phyloP scores from a whole-genome alignment of 2,888 invertebrate genomes.

The Leucoptera coffeella region DNA sequence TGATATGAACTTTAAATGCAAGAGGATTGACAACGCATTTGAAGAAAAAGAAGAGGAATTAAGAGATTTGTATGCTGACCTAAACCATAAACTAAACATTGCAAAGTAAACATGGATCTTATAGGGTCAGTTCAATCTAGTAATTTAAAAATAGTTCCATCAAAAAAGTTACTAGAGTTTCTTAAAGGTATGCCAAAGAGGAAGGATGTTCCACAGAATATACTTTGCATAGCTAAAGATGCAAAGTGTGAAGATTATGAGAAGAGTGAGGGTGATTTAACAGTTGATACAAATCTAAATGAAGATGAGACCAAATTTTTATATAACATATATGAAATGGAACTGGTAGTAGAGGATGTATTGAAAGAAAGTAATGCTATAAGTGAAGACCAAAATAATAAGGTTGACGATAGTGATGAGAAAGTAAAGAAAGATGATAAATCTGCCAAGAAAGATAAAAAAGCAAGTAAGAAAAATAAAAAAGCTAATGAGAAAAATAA shows the following conservation, averaged over 20 bases:
- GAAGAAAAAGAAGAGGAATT: constrained; percentile 74
- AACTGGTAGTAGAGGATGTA: constrained; percentile 7
- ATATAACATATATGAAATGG: constrained; percentile 6
- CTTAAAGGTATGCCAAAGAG: constrained; percentile 38
- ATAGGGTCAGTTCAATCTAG: constrained; percentile 59
- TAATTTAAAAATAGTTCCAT: constrained; percentile 58
- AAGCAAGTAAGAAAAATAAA: constrained; percentile 1
- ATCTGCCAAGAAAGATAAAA: not conserved
- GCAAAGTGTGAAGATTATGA: constrained; percentile 9
- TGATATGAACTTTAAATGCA: constrained; percentile 70
- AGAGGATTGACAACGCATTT: constrained; percentile 70
- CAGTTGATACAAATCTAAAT: constrained; percentile 2
- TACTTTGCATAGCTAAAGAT: constrained; percentile 21
- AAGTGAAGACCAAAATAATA: constrained; percentile 4
- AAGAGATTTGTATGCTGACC: constrained; percentile 64
- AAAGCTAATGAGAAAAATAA: constrained; percentile 6
- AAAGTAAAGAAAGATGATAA: constrained; percentile 4
- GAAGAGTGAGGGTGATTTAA: constrained; percentile 4
- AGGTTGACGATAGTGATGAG: constrained; percentile 5
- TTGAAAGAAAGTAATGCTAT: constrained; percentile 5
- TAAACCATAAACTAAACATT: constrained; percentile 67
- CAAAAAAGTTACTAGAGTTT: constrained; percentile 49
- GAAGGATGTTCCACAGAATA: constrained; percentile 44
- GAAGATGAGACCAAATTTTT: constrained; percentile 5
- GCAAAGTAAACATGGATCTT: constrained; percentile 39